A percentile compares a stretch with the other conserved stretches of the same genome.
These are phyloP conservation scores for Romanogobio albipinnatus DNA, from an alignment of 2,113 vertebrate species.

Conservation along the genomic window DNA sequence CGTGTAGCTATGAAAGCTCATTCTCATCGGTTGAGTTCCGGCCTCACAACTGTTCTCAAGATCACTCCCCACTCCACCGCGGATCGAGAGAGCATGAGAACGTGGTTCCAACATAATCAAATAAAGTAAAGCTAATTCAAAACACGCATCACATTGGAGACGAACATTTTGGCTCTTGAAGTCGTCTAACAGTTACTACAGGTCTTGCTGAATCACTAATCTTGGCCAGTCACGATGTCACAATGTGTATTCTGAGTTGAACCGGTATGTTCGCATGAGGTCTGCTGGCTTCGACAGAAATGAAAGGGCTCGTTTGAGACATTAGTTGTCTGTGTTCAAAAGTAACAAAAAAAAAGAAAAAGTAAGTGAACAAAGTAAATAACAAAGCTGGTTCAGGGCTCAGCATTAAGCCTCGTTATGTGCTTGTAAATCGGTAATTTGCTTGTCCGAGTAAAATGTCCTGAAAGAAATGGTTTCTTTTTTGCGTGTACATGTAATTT, in stretches of 20 bases:
- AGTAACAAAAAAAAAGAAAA: too few species aligned
- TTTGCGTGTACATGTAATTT: too few species aligned
- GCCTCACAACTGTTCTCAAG: conserved; percentile 67
- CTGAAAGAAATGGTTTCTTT: too few species aligned
- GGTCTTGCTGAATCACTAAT: neutral
- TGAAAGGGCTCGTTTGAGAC: conserved; percentile 15
- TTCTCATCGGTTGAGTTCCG: conserved; percentile 62
- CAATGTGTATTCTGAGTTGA: neutral
- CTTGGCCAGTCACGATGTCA: conserved; percentile 5
- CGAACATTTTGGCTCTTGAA: neutral
- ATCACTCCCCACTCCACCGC: conserved; percentile 52
- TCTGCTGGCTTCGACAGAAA: conserved; percentile 20
- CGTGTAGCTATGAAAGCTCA: conserved; percentile 63
- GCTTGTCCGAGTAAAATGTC: too few species aligned
- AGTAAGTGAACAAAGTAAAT: neutral
- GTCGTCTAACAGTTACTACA: conserved; percentile 12
- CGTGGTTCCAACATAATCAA: conserved; percentile 49
- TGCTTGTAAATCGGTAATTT: too few species aligned
- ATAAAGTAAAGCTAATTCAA: conserved; percentile 40
- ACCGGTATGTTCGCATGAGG: neutral
- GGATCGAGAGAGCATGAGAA: conserved; percentile 43
- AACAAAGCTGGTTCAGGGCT: neutral
- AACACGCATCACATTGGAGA: conserved; percentile 12
- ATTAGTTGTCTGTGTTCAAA: neutral
- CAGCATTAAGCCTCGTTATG: too few species aligned